Evolutionary conservation across 2,113 vertebrate species (phyloP).

Genomic region (Bubo bubo): DNA sequence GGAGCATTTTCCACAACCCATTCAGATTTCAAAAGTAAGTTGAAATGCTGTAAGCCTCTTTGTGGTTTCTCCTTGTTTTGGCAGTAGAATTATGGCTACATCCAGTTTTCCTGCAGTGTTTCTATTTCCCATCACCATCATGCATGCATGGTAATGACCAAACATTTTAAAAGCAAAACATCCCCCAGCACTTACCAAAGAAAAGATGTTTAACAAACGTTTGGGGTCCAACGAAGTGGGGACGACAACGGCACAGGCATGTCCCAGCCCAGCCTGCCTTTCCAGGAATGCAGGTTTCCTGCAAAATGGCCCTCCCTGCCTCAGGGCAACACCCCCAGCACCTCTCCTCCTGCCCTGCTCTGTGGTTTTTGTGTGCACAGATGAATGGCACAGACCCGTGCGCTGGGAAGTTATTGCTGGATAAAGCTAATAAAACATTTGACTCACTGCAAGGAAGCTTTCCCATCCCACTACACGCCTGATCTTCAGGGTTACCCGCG

Average conservation of each 20-base stretch:
- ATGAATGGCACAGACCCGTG: not conserved
- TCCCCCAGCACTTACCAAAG: not conserved
- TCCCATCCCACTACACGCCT: conserved; percentile 23
- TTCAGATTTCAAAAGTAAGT: not conserved
- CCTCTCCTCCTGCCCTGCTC: conserved; percentile 12
- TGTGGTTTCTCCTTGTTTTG: not conserved
- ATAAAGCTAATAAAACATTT: conserved; percentile 59
- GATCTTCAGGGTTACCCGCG: conserved; percentile 4
- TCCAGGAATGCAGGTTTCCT: conserved; percentile 42
- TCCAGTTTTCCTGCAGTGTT: not conserved
- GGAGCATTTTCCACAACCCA: not conserved
- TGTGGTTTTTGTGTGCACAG: not conserved
- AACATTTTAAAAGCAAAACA: not conserved
- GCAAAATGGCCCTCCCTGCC: not conserved
- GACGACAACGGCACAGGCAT: not conserved
- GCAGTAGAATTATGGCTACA: not conserved
- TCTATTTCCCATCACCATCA: not conserved
- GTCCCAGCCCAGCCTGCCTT: conserved; percentile 40
- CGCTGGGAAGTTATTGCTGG: conserved; percentile 49
- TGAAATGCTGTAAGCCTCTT: not conserved
- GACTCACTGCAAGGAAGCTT: conserved; percentile 28
- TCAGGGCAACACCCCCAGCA: conserved; percentile 37
- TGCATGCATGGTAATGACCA: fast-evolving
- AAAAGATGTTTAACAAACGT: not conserved
- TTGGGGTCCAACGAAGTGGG: not conserved